A percentile compares a stretch with the other conserved stretches of the same genome.
Evolutionary conservation across 2,888 invertebrate genomes (phyloP).

Genomic region (Himalopsyche anomala): DNA sequence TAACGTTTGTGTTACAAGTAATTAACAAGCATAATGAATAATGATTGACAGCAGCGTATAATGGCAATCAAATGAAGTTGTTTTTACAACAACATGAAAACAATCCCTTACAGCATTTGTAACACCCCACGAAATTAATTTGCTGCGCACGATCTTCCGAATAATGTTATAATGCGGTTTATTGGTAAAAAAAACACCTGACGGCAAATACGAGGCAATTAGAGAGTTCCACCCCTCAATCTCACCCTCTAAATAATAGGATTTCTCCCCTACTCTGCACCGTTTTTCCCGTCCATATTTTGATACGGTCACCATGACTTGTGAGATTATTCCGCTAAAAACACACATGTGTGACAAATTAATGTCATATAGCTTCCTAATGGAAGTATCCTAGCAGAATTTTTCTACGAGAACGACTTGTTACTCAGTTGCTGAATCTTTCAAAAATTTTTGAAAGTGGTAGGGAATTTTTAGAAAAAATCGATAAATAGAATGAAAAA

Average conservation of each 20-base stretch:
- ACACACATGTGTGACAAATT: no score
- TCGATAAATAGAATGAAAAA: no score
- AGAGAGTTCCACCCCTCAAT: slow-evolving; percentile 27
- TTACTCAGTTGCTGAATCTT: no score
- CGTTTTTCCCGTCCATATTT: not conserved
- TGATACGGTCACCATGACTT: not conserved
- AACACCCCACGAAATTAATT: slow-evolving; percentile 17
- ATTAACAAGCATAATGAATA: no score
- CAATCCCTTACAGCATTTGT: not conserved
- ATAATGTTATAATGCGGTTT: slow-evolving; percentile 38
- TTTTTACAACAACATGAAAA: not conserved
- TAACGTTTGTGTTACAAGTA: no score
- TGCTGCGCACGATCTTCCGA: not conserved
- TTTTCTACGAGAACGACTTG: no score
- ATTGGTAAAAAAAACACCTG: slow-evolving; percentile 39
- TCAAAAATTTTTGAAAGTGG: no score
- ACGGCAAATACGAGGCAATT: slow-evolving; percentile 42
- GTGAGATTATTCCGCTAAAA: not conserved
- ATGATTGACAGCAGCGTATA: no score
- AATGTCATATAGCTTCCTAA: no score
- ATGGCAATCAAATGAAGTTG: slow-evolving; percentile 1
- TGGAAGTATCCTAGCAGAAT: no score
- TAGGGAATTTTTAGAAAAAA: no score
- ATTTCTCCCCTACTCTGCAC: slow-evolving; percentile 1
- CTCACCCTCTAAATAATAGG: slow-evolving; percentile 29